Evolutionary conservation across 2,888 invertebrate genomes (phyloP).

Genomic region (Ptilodon capucinus): DNA sequence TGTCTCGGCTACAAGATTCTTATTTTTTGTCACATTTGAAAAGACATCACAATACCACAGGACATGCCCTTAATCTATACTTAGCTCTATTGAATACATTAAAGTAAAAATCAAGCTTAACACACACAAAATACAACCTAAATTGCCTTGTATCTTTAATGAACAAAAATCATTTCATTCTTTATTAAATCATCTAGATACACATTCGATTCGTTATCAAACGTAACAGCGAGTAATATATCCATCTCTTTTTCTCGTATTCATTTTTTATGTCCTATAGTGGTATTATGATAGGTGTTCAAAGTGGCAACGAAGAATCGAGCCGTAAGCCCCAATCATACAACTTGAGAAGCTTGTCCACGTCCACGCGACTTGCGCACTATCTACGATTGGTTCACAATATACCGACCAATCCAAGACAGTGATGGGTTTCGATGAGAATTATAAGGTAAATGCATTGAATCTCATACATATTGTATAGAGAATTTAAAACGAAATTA

Average conservation of each 20-base stretch:
- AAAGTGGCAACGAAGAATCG: slow-evolving; percentile 35
- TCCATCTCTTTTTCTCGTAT: background rate
- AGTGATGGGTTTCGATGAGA: slow-evolving; percentile 1
- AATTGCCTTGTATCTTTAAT: background rate
- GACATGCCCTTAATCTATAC: background rate
- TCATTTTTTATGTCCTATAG: slow-evolving; percentile 6
- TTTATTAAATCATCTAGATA: too few species aligned
- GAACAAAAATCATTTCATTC: too few species aligned
- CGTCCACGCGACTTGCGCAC: slow-evolving; percentile 13
- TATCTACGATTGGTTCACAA: slow-evolving; percentile 24
- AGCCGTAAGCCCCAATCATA: slow-evolving; percentile 52
- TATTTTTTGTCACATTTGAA: slow-evolving; percentile 31
- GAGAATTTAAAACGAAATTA: background rate
- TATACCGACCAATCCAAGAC: slow-evolving; percentile 18
- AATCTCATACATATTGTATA: background rate
- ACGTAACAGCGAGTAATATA: background rate
- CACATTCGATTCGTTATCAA: background rate
- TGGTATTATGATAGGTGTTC: slow-evolving; percentile 39
- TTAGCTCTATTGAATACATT: background rate
- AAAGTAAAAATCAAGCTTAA: background rate
- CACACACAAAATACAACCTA: background rate
- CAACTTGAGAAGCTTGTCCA: slow-evolving; percentile 44
- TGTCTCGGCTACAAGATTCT: slow-evolving; percentile 30
- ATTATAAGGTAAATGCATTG: background rate
- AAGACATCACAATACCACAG: slow-evolving; percentile 37